phyloP scores from a whole-genome alignment of 2,888 invertebrate genomes.

The Patella depressa region DNA sequence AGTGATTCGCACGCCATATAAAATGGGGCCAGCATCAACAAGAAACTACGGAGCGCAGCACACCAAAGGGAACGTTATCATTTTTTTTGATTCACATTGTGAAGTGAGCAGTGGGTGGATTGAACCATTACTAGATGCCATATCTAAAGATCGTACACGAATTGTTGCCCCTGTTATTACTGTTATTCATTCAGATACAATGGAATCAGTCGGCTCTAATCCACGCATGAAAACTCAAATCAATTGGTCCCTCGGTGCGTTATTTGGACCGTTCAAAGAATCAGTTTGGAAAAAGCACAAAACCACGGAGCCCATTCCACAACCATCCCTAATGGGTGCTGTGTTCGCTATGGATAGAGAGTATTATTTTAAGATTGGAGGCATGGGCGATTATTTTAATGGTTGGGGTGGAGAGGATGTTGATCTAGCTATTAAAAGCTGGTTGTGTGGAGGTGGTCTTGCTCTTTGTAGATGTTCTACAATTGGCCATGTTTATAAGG shows the following conservation, averaged over 20 bases:
- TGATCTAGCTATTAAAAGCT: background rate
- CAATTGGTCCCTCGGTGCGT: background rate
- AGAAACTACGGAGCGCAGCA: background rate
- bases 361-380: background rate
- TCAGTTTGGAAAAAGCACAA: background rate
- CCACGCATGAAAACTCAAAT: background rate
- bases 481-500: background rate
- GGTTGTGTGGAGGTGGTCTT: background rate
- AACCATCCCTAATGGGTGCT: background rate
- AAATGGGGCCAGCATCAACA: background rate
- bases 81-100: background rate
- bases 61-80: background rate
- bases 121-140: background rate
- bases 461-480: background rate
- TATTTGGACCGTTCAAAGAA: background rate
- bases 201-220: background rate
- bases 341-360: background rate
- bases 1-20: background rate
- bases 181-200: background rate
- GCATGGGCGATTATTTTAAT: background rate
- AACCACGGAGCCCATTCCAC: background rate
- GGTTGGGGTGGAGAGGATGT: slow-evolving; percentile 7
- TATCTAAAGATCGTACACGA: background rate
- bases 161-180: background rate
- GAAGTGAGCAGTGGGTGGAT: background rate